Percentiles rank a stretch among this genome's conserved stretches.
These are phyloP conservation scores for Cyprinodon variegatus DNA, from an alignment of 2,113 vertebrate species.

Conservation along the genomic window DNA sequence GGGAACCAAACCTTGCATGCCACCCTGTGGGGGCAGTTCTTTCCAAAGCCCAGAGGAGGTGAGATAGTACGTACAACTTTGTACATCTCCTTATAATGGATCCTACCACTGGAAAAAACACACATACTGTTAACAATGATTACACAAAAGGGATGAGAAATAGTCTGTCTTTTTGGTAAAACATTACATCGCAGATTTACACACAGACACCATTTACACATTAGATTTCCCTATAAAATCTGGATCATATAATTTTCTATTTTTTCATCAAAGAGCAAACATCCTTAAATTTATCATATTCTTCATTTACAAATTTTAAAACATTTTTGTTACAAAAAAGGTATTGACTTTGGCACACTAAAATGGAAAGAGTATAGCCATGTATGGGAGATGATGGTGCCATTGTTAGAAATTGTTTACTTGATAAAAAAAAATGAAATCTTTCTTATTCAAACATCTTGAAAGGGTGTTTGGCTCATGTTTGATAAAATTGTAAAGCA, in stretches of 20 bases:
- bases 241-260: accelerated
- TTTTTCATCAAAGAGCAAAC: no score
- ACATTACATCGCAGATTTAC: not conserved
- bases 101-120: slow-evolving; percentile 98
- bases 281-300: no score
- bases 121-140: slow-evolving; percentile 69
- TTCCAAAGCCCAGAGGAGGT: slow-evolving; percentile 99
- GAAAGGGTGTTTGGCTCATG: no score
- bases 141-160: slow-evolving; percentile 5
- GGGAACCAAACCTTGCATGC: slow-evolving; percentile 98
- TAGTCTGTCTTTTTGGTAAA: not conserved
- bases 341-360: not conserved
- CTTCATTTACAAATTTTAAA: not conserved
- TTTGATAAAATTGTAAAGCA: not conserved
- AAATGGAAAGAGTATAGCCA: not conserved
- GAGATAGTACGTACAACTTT: slow-evolving; percentile 99
- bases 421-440: not conserved
- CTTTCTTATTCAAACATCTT: no score
- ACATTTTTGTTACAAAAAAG: not conserved
- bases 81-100: slow-evolving; percentile 99
- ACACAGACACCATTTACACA: not conserved
- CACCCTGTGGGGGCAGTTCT: slow-evolving; percentile 99
- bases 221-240: not conserved
- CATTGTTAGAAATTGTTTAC: not conserved
- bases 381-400: not conserved